Conservation (phyloP, 2,113 vertebrate genomes). For the Sorex araneus region DNA sequence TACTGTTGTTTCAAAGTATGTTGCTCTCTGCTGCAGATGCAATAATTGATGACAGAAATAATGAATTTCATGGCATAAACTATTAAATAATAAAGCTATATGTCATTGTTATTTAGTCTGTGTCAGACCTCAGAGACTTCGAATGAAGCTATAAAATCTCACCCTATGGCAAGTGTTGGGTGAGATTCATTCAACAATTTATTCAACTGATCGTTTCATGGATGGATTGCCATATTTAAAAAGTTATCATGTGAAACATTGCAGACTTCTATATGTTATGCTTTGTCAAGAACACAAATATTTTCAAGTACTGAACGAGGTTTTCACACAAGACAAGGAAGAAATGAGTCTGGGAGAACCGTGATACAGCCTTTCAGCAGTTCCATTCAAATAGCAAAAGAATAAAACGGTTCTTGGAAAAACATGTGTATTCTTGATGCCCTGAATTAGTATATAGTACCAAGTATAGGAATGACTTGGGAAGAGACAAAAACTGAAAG, state of each 20-base stretch:
- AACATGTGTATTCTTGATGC: neutral
- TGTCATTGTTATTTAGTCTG: slow-evolving; percentile 20
- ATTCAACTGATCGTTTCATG: neutral
- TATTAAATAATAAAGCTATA: slow-evolving; percentile 59
- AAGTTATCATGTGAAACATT: neutral
- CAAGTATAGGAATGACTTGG: neutral
- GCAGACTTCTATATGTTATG: neutral
- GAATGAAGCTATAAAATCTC: slow-evolving; percentile 55
- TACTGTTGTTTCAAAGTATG: slow-evolving; percentile 69
- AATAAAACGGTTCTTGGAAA: too few relatives aligned
- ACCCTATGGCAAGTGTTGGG: neutral
- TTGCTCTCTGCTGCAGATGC: slow-evolving; percentile 55
- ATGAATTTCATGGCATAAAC: slow-evolving; percentile 70
- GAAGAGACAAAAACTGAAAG: neutral
- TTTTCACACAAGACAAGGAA: slow-evolving; percentile 32
- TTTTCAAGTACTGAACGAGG: neutral
- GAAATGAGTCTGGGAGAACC: neutral
- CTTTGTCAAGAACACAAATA: neutral
- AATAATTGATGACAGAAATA: slow-evolving; percentile 53
- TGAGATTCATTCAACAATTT: slow-evolving; percentile 1
- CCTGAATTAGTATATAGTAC: slow-evolving; percentile 8
- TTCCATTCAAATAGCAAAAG: slow-evolving; percentile 28
- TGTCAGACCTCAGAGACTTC: slow-evolving; percentile 47
- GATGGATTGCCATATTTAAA: neutral
- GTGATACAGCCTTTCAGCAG: neutral